Evolutionary conservation across 2,888 invertebrate species (phyloP), one percentile per base, ranked within the genome.

Genomic region (Fissipunctia ypsillon): DNA sequence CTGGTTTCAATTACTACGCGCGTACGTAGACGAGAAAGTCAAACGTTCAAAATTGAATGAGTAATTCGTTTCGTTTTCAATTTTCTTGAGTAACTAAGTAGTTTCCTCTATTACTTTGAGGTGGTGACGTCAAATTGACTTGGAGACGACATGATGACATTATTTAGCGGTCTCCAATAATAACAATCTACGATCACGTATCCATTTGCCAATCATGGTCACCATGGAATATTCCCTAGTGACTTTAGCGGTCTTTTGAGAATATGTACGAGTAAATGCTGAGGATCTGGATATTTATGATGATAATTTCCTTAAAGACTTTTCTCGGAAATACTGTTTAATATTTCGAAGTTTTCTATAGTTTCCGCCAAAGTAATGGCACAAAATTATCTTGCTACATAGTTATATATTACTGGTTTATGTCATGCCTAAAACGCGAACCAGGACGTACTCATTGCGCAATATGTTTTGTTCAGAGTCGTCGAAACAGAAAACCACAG

Each of bases 61-160:
- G 48, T 57, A 19, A 48, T 48, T 73, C 19, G 7, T 41, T 73
- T 45, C 14, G 5, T 57, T 73, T 73, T 38, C 38, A 12, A n/a
- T 72, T 71, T 56, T 19, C 28, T 69, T 50, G n/a, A 41, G 38
- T 48, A 5, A 9, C 9, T 66, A 67, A 67, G 25, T 50, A 31
- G 28, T 25, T 69, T 48, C 35, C 2, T 38, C 28, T 4, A 57
- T 9, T 31, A 43, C 16, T 2, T 16, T 31, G 28, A 38, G 14
- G 16, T 7, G 41, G 12, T 22, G 28, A 50, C 4, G 28, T 31
- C 14, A 22, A 31, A n/a, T 48, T 31, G n/a, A n/a, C n/a, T 16
- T n/a, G n/a, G 31, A 10, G 6, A 31, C 22, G 28, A n/a, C 41
- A 19, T 19, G 6, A 19, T 19, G 19, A 41, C 14, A 28, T 28